These are phyloP conservation scores for Myzus persicae DNA, from an alignment of 1,140 invertebrate genomes.

Conservation along the genomic window DNA sequence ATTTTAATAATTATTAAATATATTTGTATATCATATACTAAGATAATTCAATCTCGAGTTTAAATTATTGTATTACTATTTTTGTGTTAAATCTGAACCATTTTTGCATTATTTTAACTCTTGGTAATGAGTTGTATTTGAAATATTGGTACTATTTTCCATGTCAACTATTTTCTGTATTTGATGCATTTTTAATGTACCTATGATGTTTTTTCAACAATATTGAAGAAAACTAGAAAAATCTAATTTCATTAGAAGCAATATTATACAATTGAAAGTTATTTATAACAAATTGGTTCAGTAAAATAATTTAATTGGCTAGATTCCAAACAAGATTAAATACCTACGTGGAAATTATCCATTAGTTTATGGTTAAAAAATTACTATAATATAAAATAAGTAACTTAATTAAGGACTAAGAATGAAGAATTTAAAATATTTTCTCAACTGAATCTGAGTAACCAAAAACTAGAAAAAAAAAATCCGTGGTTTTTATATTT, in stretches of 20 bases:
- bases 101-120: too few relatives aligned
- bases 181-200: not conserved
- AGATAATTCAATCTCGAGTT: too few relatives aligned
- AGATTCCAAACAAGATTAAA: slow-evolving; percentile 13
- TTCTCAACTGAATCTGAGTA: not conserved
- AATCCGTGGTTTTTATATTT: not conserved
- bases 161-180: not conserved
- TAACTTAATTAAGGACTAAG: not conserved
- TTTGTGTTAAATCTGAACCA: too few relatives aligned
- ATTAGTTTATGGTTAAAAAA: not conserved
- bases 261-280: not conserved
- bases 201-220: not conserved
- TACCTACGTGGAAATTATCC: not conserved
- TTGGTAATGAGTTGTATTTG: too few relatives aligned
- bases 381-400: too few relatives aligned
- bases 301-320: slow-evolving; percentile 23
- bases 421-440: not conserved
- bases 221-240: not conserved
- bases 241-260: not conserved
- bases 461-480: not conserved
- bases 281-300: slow-evolving; percentile 23
- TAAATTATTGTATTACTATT: too few relatives aligned
- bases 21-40: too few relatives aligned
- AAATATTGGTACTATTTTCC: not conserved
- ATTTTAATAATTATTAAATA: too few relatives aligned